These are phyloP conservation scores for Arremon brunneinucha DNA, from an alignment of 2,797 vertebrate genomes.

Conservation along the genomic window DNA sequence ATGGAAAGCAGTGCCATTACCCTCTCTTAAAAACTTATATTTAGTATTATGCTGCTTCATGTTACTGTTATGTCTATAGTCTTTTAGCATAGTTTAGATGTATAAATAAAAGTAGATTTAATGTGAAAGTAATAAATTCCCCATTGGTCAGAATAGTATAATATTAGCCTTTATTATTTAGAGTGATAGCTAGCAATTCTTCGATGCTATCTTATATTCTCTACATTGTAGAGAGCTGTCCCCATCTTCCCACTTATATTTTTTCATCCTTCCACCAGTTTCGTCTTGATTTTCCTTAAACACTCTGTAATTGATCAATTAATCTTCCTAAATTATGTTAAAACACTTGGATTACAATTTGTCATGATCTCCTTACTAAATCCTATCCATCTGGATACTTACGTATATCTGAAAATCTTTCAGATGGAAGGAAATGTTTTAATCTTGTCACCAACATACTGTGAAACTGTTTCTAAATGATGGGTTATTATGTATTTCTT, in stretches of 20 bases:
- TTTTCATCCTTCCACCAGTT: not conserved
- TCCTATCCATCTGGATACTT: slow-evolving; percentile 9
- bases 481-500: not conserved
- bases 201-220: not conserved
- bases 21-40: not conserved
- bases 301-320: slow-evolving; percentile 26
- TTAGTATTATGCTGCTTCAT: not conserved
- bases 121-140: not conserved
- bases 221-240: not conserved
- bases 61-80: not conserved
- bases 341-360: not conserved
- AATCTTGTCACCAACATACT: not conserved
- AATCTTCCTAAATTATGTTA: slow-evolving; percentile 30
- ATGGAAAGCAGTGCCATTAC: not conserved
- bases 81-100: slow-evolving; percentile 20
- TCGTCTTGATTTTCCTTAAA: slow-evolving; percentile 6
- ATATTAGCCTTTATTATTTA: slow-evolving; percentile 12
- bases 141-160: not conserved
- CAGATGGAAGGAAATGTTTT: not conserved
- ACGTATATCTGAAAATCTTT: not conserved
- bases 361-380: not conserved
- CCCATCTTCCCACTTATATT: not conserved
- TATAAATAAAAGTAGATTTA: slow-evolving; percentile 40
- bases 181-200: slow-evolving; percentile 7
- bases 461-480: not conserved